Evolutionary conservation across 2,888 invertebrate species (phyloP), one percentile per base, ranked within the genome.

Genomic region (Poecilobothrus nobilitatus): DNA sequence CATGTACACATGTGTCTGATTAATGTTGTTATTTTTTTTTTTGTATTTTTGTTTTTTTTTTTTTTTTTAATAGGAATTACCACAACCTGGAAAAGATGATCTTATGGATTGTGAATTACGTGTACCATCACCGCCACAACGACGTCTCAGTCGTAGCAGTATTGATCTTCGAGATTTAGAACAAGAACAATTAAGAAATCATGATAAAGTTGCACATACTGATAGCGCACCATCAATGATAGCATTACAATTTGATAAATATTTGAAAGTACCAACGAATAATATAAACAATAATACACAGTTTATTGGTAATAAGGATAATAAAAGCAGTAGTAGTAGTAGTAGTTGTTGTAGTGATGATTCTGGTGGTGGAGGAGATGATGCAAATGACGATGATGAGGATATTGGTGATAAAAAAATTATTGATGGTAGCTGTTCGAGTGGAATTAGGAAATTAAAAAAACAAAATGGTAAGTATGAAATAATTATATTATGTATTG

Each of bases 171-270:
- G 82, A 67, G 82, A 82, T 74, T 75, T 82, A 67, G 82, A 82
- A 71, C 81, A 81, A 73, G 81, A 82, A 71, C 78, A 79, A 22
- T 18, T n/a, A 33, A n/a, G 65, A n/a, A 65, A 20, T 65, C 81
- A 81, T 68, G 82, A 82, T 70, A 81, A 81, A 73, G 82, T 82
- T 69, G 78, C 80, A 22, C 82, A 82, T 72, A 82, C 82, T 6
- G 82, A 82, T 71, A 82, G 82, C 72, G 82, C 81, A 7, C 81
- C 81, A 3, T 82, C 82, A 21, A 82, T 81, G 81, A 81, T 82
- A 73, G 80, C 81, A 0, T 72, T 81, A 65, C 81, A 78, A 68
- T 77, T 76, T 71, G 76, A 76, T 18, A 74, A 76, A 64, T 74
- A 75, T 27, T 73, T 78, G 9, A 65, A 65, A n/a, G 20, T 65